phyloP scores from a whole-genome alignment of 2,888 invertebrate species.

The Rhamphomyia laevipes region DNA sequence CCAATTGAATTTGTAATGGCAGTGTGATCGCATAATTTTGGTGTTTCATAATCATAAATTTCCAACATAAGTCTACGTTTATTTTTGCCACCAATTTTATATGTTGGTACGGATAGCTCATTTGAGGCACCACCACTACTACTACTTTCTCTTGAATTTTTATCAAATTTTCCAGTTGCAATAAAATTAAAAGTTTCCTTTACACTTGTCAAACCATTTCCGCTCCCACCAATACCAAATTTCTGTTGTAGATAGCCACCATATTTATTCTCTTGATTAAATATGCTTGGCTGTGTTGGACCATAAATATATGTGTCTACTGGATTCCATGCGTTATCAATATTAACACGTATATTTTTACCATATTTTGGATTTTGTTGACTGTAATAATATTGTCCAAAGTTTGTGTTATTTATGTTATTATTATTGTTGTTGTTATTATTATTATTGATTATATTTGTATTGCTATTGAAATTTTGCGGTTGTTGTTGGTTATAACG shows the following conservation, averaged over 20 bases:
- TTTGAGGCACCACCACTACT: conserved; percentile 10
- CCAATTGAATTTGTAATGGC: conserved; percentile 40
- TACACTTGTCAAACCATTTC: conserved; percentile 25
- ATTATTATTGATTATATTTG: conserved; percentile 11
- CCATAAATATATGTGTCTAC: conserved; percentile 39
- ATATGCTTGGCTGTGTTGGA: conserved; percentile 37
- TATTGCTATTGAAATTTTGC: conserved; percentile 11
- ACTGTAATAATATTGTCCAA: conserved; percentile 35
- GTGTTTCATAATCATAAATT: conserved; percentile 63
- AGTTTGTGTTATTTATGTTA: conserved; percentile 28
- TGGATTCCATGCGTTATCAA: conserved; percentile 39
- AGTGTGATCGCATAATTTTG: conserved; percentile 72
- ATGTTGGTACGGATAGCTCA: background rate
- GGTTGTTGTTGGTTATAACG: conserved; percentile 4
- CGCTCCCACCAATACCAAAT: conserved; percentile 16
- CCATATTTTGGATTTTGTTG: conserved; percentile 36
- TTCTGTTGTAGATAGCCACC: conserved; percentile 32
- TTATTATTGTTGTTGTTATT: conserved; percentile 14
- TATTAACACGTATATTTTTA: conserved; percentile 35
- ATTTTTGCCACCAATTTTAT: conserved; percentile 25
- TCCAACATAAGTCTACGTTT: conserved; percentile 47
- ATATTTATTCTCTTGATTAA: conserved; percentile 38
- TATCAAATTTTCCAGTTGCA: conserved; percentile 22
- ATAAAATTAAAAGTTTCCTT: conserved; percentile 36
- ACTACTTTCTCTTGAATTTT: conserved; percentile 16